These are phyloP conservation scores for Cheilosia variabilis DNA, from an alignment of 2,888 invertebrate species.

Conservation along the genomic window DNA sequence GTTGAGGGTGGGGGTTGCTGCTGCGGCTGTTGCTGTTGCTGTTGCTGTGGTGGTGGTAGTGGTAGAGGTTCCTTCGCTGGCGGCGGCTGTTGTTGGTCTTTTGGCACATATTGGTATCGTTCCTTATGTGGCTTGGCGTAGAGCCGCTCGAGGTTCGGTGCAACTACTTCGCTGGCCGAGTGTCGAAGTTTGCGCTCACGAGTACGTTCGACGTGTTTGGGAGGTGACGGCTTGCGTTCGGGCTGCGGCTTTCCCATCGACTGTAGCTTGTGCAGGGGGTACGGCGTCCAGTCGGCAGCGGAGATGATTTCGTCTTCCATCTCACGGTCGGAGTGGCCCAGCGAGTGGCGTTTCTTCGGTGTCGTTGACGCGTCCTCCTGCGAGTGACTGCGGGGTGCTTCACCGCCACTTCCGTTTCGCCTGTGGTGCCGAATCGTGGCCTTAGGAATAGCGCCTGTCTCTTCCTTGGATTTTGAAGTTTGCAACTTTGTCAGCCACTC, in stretches of 20 bases:
- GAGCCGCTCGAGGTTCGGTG: conserved; percentile 80
- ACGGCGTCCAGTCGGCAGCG: conserved; percentile 82
- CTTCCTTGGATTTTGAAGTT: conserved; percentile 77
- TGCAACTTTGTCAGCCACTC: conserved; percentile 83
- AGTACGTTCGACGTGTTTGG: conserved; percentile 76
- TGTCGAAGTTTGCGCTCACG: conserved; percentile 81
- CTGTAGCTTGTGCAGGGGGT: conserved; percentile 82
- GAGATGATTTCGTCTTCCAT: conserved; percentile 79
- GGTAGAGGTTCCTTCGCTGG: conserved; percentile 74
- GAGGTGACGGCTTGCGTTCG: conserved; percentile 67
- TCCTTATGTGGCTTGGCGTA: conserved; percentile 82
- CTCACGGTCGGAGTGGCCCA: conserved; percentile 81
- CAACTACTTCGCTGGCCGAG: conserved; percentile 83
- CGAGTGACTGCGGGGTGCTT: conserved; percentile 81
- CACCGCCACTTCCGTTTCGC: conserved; percentile 82
- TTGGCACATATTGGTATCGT: conserved; percentile 83
- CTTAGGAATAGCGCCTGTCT: conserved; percentile 76
- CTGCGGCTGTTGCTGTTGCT: conserved; percentile 57
- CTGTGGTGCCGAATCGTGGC: conserved; percentile 80
- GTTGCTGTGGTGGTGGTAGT: conserved; percentile 32
- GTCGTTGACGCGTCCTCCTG: conserved; percentile 80
- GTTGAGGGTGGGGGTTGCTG: conserved; percentile 60
- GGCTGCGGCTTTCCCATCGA: conserved; percentile 80
- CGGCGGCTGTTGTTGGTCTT: conserved; percentile 78
- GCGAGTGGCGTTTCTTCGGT: conserved; percentile 82